These are phyloP conservation scores for Lophotis ruficrista DNA, from an alignment of 2,113 vertebrate species.

Conservation along the genomic window DNA sequence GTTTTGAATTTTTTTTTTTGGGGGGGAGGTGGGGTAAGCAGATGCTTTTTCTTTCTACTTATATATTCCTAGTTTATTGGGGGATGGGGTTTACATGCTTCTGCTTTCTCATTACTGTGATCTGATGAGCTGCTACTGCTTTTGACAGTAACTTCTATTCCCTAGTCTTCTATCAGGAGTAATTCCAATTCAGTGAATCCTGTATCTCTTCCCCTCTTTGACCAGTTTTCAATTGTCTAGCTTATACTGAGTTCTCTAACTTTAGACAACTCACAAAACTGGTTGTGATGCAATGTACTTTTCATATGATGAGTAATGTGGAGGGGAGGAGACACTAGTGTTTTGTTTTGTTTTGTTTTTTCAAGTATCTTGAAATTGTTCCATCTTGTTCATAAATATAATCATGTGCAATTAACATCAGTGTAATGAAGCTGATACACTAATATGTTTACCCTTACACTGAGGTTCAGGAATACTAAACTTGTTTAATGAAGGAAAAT, in stretches of 20 bases:
- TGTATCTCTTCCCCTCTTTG: not conserved
- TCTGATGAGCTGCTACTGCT: not conserved
- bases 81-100: rapidly evolving
- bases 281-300: not conserved
- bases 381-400: not conserved
- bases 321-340: not conserved
- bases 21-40: not conserved
- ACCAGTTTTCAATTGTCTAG: not conserved
- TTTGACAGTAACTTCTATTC: not conserved
- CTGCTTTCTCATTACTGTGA: not conserved
- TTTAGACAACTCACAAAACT: not conserved
- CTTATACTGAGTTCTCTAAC: not conserved
- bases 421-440: not conserved
- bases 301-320: not conserved
- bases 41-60: not conserved
- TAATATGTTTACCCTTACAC: not conserved
- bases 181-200: not conserved
- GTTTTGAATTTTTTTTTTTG: not conserved
- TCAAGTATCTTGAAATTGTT: not conserved
- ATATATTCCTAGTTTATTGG: not conserved
- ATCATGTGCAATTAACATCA: not conserved
- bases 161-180: not conserved
- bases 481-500: not conserved
- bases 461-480: not conserved
- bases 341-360: not conserved